phyloP scores from a whole-genome alignment of 2,888 invertebrate genomes.

The Pemphredon lugubris region DNA sequence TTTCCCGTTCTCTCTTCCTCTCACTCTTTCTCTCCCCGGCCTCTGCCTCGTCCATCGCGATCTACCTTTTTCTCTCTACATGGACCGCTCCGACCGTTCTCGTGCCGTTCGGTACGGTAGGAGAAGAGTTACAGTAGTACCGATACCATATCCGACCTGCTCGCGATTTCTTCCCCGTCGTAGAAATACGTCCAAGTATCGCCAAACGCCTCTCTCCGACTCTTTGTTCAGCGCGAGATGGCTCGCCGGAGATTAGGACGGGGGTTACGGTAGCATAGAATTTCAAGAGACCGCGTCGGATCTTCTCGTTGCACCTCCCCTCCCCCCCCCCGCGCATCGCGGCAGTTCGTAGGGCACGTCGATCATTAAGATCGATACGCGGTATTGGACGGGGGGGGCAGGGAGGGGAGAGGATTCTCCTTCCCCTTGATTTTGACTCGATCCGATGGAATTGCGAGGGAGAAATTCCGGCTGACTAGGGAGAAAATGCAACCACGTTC shows the following conservation, averaged over 20 bases:
- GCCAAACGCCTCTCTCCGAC: slow-evolving; percentile 32
- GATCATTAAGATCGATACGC: too few relatives aligned
- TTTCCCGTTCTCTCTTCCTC: neutral
- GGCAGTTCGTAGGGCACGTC: too few relatives aligned
- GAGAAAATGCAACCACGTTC: too few relatives aligned
- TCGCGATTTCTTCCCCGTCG: slow-evolving; percentile 41
- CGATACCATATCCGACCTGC: slow-evolving; percentile 56
- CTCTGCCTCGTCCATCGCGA: slow-evolving; percentile 13
- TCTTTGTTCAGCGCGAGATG: slow-evolving; percentile 16
- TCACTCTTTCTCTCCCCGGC: neutral
- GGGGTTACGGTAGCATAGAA: neutral
- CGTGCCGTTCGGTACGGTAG: slow-evolving; percentile 29
- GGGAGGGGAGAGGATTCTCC: too few relatives aligned
- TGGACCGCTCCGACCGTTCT: slow-evolving; percentile 42
- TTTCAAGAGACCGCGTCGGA: too few relatives aligned
- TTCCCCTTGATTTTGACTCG: too few relatives aligned
- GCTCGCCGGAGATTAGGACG: slow-evolving; percentile 29
- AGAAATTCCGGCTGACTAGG: too few relatives aligned
- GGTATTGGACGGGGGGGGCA: too few relatives aligned
- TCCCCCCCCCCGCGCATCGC: too few relatives aligned
- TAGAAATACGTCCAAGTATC: slow-evolving; percentile 37
- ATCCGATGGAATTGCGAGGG: too few relatives aligned
- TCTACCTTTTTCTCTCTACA: slow-evolving; percentile 46
- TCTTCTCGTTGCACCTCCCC: neutral
- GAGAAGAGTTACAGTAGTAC: slow-evolving; percentile 54